Base-by-base conservation (phyloP, 2,113 vertebrate genomes). In the Hucho hucho region DNA sequence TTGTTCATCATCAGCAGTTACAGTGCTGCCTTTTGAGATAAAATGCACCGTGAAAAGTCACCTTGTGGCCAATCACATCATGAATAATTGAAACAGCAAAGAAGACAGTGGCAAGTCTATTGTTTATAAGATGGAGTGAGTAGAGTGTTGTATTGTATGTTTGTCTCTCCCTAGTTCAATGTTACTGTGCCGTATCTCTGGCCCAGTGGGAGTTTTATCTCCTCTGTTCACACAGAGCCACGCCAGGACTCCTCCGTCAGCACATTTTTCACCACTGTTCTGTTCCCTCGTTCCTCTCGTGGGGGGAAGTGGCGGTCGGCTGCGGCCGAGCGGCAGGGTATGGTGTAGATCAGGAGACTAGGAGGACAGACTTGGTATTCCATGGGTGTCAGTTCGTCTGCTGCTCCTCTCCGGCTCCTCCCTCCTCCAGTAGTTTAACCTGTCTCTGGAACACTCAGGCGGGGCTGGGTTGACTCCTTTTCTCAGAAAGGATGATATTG, bases 181-280 rank as follows among this genome's bases (percentile, higher is more conserved):
- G 37, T 37, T 37, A 37, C 37, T 37, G 37, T 37, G 32, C 2
- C 37, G 2, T 37, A 37, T 14, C 56, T 58, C 16, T 6, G 56
- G 14, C 56, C 56, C 18, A 6, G 56, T 25, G 20, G 58, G 58
- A 59, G 18, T 59, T n/a, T 22, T 22, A 24, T 64, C 73, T 78
- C 14, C 73, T 64, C 69, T 49, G 6, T 3, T 5, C 69, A 16
- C 47, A 53, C 69, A 25, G 22, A 28, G 64, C 53, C 22, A 29
- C 28, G 71, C 18, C 26, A 9, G 47, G 77, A 74, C 43, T 73
- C 18, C 32, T 28, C 18, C 28, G 76, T 74, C 72, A 70, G 77
- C 77, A 74, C 53, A 78, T 74, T 69, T 78, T 29, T 74, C 66
- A 64, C 70, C 32, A 12, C 61, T 24, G 18, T 58, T 59, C 49